Percentiles rank a stretch among this genome's conserved stretches.
Conservation (phyloP, 2,888 invertebrate species). For the Cephus pulcher region DNA sequence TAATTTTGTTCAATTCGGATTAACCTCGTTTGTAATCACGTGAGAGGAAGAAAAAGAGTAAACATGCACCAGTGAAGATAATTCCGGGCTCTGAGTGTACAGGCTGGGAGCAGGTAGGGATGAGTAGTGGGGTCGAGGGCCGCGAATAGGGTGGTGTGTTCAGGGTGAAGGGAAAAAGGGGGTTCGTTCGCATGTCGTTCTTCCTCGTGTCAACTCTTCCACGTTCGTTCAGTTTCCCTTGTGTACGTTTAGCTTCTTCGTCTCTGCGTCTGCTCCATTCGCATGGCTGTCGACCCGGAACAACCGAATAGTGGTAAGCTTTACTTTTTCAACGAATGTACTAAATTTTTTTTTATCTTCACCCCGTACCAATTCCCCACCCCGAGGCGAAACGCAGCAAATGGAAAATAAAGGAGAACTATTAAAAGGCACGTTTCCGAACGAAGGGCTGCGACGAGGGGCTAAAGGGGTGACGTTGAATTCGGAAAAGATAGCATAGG, state of each 20-base stretch:
- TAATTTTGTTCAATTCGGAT: constrained; percentile 67
- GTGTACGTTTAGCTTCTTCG: too few species aligned
- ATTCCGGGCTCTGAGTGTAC: constrained; percentile 24
- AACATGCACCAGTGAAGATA: constrained; percentile 48
- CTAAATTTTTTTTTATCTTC: constrained; percentile 41
- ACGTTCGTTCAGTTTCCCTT: constrained; percentile 26
- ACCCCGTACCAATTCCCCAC: constrained; percentile 24
- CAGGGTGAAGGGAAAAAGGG: too few species aligned
- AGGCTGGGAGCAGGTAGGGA: too few species aligned
- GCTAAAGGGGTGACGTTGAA: too few species aligned
- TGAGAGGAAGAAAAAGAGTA: constrained; percentile 45
- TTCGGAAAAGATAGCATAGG: too few species aligned
- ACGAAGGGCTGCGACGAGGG: constrained; percentile 18
- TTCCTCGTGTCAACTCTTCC: constrained; percentile 14
- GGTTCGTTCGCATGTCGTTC: constrained; percentile 10
- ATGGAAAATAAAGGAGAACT: constrained; percentile 45
- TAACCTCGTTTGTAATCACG: constrained; percentile 65
- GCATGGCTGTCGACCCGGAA: constrained; percentile 21
- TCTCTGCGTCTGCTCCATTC: constrained; percentile 28
- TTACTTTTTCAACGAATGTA: constrained; percentile 47
- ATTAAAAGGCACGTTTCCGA: constrained; percentile 50
- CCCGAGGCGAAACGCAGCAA: constrained; percentile 44
- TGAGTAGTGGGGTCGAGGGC: too few species aligned
- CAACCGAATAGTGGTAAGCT: constrained; percentile 42
- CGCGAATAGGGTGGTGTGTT: too few species aligned